Base-by-base conservation (phyloP, 2,888 invertebrate genomes). In the Drosophila niveifrons region DNA sequence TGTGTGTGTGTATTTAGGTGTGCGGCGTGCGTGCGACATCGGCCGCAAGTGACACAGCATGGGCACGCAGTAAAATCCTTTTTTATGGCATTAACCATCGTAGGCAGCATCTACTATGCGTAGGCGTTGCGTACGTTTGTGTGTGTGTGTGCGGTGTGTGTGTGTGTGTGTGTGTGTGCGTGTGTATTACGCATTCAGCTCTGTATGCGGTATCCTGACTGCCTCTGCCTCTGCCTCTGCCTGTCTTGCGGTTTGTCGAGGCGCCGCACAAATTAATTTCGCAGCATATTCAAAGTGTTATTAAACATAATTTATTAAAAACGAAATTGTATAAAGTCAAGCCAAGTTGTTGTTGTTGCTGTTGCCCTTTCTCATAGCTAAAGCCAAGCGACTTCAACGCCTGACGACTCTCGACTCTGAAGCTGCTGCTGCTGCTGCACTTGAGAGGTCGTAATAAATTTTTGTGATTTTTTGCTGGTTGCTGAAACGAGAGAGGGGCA, bases 221-320 rank as follows among this genome's bases (percentile, higher is more conserved):
- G 15, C 23, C 17, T 15, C 41, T n/a, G n/a, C 15, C 43, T 58
- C 43, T 58, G 43, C 39, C 51, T 50, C 31, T 61, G 63, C 64
- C 58, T 69, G 68, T 72, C 75, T 76, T 76, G 83, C 74, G 83
- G 80, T 68, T 69, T 66, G 67, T 64, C 50, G 69, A 56, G 66
- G 72, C 72, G 69, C 75, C 74, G 67, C 87, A 74, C 76, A 89
- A 90, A 90, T 90, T 89, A 89, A 89, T 89, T 89, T 83, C 80
- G 67, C 82, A 88, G 82, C 86, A 86, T 86, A 86, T 86, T 86
- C 86, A 86, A 89, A 90, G 84, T 82, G 84, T 89, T 90, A 89
- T 90, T 89, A 86, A 89, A 89, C 90, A 89, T 89, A 90, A 90
- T 89, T 89, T 90, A 89, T 90, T 88, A 90, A 90, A 84, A 86